These are phyloP conservation scores for Zootoca vivipara DNA, from an alignment of 2,113 vertebrate genomes.

Conservation along the genomic window DNA sequence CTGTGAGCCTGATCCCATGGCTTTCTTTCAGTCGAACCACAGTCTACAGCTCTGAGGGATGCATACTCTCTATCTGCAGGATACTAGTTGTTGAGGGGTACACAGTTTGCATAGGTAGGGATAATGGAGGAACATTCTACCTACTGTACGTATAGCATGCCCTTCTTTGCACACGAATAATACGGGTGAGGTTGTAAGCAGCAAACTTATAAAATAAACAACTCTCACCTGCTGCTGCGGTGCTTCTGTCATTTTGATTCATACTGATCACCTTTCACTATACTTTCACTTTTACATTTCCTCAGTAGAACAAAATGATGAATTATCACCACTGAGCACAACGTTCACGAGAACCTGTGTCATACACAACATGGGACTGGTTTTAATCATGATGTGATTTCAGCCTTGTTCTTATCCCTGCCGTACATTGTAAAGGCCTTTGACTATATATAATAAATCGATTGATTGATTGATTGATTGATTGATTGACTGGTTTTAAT, in stretches of 20 bases:
- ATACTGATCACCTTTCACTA: background rate
- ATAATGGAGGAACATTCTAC: background rate
- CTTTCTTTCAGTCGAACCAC: background rate
- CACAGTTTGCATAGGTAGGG: background rate
- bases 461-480: too few relatives aligned
- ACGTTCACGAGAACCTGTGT: slow-evolving; percentile 7
- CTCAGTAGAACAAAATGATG: background rate
- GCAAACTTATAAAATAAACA: background rate
- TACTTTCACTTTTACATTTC: background rate
- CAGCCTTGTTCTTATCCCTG: too few relatives aligned
- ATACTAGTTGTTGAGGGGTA: background rate
- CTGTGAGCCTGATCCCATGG: background rate
- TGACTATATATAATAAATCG: too few relatives aligned
- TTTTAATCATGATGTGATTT: background rate
- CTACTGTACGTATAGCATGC: background rate
- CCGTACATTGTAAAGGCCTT: too few relatives aligned
- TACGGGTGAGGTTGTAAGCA: background rate
- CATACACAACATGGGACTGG: background rate
- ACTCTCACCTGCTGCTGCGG: background rate
- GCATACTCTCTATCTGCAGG: background rate
- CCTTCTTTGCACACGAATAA: background rate
- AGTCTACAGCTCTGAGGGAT: background rate
- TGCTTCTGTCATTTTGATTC: background rate
- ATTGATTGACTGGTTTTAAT: background rate
- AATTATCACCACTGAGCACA: slow-evolving; percentile 1